These are phyloP conservation scores for Heliopora coerulea DNA, from an alignment of 92 coral and sea anemone genomes.

Conservation along the genomic window DNA sequence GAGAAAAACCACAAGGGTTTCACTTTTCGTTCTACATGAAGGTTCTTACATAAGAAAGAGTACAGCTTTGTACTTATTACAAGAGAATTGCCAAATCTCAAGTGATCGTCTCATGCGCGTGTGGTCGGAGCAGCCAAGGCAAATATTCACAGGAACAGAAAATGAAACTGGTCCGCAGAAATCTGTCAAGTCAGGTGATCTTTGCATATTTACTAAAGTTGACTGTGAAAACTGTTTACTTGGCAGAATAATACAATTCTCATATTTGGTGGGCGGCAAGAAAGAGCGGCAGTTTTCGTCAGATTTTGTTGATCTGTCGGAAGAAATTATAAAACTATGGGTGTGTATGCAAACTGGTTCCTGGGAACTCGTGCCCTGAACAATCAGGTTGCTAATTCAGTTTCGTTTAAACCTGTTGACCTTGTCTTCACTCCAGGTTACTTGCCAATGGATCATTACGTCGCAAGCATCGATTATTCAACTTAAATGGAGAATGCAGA, in stretches of 20 bases:
- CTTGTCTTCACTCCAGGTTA: conserved; percentile 25
- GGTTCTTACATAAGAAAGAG: conserved; percentile 10
- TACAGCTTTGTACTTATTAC: background rate
- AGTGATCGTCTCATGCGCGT: background rate
- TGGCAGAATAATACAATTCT: conserved; percentile 13
- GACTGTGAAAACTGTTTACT: conserved; percentile 7
- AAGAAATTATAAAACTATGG: background rate
- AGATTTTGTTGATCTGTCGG: conserved; percentile 9
- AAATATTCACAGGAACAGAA: background rate
- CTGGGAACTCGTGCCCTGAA: background rate
- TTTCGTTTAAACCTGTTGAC: background rate
- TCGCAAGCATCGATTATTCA: conserved; percentile 32
- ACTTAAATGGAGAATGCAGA: background rate
- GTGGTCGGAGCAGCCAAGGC: conserved; percentile 4
- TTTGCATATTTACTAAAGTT: background rate
- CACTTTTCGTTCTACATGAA: conserved; percentile 17
- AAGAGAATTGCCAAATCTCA: background rate
- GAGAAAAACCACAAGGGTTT: background rate
- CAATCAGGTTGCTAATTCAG: background rate
- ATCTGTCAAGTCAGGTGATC: conserved; percentile 10
- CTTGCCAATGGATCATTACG: conserved; percentile 11
- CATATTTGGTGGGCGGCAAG: conserved; percentile 1
- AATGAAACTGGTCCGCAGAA: background rate
- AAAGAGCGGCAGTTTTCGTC: conserved; percentile 21
- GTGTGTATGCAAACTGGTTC: conserved; percentile 26